Percentiles rank a stretch among this genome's conserved stretches.
Evolutionary conservation across 2,797 vertebrate species (phyloP).

Genomic region (Sciurus carolinensis): DNA sequence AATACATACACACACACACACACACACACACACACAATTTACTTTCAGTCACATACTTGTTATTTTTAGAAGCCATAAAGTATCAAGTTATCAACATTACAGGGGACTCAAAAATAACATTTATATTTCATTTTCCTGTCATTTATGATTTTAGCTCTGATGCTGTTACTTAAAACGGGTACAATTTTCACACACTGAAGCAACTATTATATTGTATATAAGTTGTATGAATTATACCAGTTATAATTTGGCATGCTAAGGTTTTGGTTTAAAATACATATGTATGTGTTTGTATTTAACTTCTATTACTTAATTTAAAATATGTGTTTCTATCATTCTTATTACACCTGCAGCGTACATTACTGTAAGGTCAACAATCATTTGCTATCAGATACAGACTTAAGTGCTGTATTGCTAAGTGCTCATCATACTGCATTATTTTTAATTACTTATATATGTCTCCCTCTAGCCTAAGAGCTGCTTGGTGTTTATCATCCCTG

Average conservation of each 20-base stretch:
- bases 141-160: constrained; percentile 52
- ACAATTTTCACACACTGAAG: constrained; percentile 40
- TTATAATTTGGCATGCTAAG: constrained; percentile 12
- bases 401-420: not conserved
- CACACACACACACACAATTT: not conserved
- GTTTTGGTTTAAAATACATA: constrained; percentile 6
- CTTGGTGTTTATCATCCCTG: not conserved
- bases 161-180: constrained; percentile 25
- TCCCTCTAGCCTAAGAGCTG: not conserved
- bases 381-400: not conserved
- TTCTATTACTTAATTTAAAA: constrained; percentile 32
- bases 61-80: constrained; percentile 63
- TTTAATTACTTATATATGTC: not conserved
- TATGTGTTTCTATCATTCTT: constrained; percentile 1
- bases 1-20: not conserved
- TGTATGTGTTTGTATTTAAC: not conserved
- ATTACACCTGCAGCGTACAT: not conserved
- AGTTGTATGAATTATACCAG: not conserved
- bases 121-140: constrained; percentile 54
- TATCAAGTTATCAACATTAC: not conserved
- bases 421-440: not conserved
- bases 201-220: not conserved
- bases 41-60: constrained; percentile 39
- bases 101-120: constrained; percentile 43
- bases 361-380: not conserved